phyloP scores from a whole-genome alignment of 2,797 vertebrate genomes.

The Sebastiscus albofasciatus region DNA sequence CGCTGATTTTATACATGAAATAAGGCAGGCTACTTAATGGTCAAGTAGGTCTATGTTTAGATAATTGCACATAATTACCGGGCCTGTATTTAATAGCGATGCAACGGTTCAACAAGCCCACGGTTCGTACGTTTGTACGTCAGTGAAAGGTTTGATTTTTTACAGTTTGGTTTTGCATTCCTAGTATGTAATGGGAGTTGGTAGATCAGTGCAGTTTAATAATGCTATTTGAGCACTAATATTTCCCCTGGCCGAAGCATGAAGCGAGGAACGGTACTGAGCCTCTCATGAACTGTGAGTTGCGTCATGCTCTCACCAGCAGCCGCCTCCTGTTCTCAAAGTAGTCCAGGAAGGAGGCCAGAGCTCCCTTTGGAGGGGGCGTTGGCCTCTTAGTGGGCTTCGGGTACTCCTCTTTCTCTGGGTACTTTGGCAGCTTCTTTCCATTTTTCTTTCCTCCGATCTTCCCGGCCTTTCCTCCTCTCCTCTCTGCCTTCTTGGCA shows the following conservation, averaged over 20 bases:
- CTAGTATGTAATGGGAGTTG: neutral
- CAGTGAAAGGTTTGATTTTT: too few relatives aligned
- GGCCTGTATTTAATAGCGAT: fast-evolving
- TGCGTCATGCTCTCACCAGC: constrained; percentile 87
- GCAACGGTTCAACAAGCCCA: too few relatives aligned
- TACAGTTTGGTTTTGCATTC: too few relatives aligned
- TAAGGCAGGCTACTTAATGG: too few relatives aligned
- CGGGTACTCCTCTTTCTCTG: constrained; percentile 85
- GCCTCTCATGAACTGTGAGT: constrained; percentile 17
- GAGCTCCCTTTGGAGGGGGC: constrained; percentile 79
- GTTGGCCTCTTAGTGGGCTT: constrained; percentile 85
- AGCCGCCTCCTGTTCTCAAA: constrained; percentile 95
- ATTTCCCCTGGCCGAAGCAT: neutral
- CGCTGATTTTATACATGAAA: too few relatives aligned
- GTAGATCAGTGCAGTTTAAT: neutral
- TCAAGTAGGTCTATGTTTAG: too few relatives aligned
- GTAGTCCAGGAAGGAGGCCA: constrained; percentile 89
- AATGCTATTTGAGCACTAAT: neutral
- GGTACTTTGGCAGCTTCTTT: constrained; percentile 82
- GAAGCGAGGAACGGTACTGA: neutral
- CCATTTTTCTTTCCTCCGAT: constrained; percentile 86
- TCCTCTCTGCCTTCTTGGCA: constrained; percentile 88
- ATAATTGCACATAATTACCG: too few relatives aligned
- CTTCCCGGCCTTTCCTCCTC: constrained; percentile 85
- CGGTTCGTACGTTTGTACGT: too few relatives aligned